A percentile compares a stretch with the other conserved stretches of the same genome.
Conservation (phyloP, 2,113 vertebrate species). For the Mesocricetus auratus region DNA sequence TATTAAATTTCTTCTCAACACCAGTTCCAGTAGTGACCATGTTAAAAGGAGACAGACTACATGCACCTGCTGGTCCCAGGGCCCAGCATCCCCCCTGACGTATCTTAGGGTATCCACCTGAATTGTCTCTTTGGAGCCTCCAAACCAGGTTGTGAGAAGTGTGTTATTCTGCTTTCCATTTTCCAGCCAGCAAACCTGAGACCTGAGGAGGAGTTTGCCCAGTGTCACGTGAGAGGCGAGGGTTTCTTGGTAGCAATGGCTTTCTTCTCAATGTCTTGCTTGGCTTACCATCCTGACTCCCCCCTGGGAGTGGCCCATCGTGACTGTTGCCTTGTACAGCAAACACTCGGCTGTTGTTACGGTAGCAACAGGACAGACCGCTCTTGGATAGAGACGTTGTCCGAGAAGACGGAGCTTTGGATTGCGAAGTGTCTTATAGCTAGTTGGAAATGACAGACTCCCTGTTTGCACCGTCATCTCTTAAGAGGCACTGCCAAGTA, state of each 20-base stretch:
- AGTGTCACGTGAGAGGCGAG: not conserved
- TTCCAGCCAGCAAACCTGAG: not conserved
- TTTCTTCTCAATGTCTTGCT: not conserved
- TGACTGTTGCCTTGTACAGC: not conserved
- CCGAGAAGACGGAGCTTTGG: not conserved
- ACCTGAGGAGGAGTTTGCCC: not conserved
- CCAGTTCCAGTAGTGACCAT: not conserved
- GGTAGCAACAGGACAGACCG: not conserved
- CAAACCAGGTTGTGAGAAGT: not conserved
- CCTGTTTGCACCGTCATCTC: not conserved
- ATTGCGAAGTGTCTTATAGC: not conserved
- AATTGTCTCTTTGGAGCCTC: not conserved
- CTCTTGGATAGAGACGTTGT: not conserved
- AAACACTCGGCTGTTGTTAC: not conserved
- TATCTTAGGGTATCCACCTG: not conserved
- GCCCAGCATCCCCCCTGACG: fast-evolving
- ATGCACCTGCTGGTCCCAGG: no score
- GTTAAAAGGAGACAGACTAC: not conserved
- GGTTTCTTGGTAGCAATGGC: not conserved
- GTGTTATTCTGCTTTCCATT: not conserved
- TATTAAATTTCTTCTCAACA: conserved; percentile 5
- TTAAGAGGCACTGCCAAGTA: not conserved
- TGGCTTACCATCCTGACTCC: not conserved
- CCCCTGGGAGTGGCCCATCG: not conserved
- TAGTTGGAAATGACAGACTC: conserved; percentile 31